Conservation (phyloP, 2,888 invertebrate genomes). For the Sinhomidia bicolor region DNA sequence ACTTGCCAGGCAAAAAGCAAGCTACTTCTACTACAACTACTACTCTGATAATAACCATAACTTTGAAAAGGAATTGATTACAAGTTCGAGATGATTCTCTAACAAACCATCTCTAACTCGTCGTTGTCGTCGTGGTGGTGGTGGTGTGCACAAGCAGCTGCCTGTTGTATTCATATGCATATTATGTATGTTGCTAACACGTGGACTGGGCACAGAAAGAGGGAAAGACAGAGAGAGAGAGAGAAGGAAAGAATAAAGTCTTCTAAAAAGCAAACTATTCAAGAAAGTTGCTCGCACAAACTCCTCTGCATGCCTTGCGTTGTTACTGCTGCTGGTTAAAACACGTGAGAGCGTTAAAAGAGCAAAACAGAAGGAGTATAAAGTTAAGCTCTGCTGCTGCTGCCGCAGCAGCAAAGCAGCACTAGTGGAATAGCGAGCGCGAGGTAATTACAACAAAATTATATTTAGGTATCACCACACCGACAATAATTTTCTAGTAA, state of each 20-base stretch:
- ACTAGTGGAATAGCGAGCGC: background rate
- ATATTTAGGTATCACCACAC: conserved; percentile 68
- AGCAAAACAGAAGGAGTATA: background rate
- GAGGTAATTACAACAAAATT: conserved; percentile 69
- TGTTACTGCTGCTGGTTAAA: background rate
- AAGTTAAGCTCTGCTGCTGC: background rate
- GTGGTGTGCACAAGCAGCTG: background rate
- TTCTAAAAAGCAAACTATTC: background rate
- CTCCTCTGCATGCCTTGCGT: background rate
- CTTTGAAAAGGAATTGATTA: conserved; percentile 57
- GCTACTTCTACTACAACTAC: no score
- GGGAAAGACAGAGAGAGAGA: background rate
- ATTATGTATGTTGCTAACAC: no score
- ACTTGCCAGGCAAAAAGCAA: background rate
- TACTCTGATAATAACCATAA: conserved; percentile 52
- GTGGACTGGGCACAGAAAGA: no score
- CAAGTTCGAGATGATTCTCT: conserved; percentile 7
- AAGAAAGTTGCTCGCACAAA: background rate
- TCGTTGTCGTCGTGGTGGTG: background rate
- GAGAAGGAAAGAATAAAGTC: background rate
- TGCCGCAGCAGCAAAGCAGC: background rate
- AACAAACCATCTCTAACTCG: conserved; percentile 2
- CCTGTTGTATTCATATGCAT: background rate
- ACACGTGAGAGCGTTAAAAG: background rate
- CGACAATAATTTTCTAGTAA: conserved; percentile 56